A percentile compares a stretch with the other conserved stretches of the same genome.
These are phyloP conservation scores for Alectura lathami DNA, from an alignment of 2,113 vertebrate species.

Conservation along the genomic window DNA sequence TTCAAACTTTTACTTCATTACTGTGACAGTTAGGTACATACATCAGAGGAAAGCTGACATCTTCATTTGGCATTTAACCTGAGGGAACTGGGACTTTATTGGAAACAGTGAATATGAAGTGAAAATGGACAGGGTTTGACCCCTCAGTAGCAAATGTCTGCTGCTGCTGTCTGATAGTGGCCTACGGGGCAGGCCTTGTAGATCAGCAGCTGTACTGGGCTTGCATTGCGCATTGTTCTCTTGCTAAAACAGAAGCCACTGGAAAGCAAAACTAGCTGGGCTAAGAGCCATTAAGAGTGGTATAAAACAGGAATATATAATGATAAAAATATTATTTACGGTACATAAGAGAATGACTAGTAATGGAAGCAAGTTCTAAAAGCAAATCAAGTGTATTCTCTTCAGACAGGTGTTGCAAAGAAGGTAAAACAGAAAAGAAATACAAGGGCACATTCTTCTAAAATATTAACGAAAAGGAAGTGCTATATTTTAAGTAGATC, in stretches of 20 bases:
- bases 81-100: not conserved
- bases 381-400: not conserved
- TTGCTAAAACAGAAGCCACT: not conserved
- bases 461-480: not conserved
- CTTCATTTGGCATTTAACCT: not conserved
- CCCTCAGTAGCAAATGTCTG: not conserved
- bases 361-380: not conserved
- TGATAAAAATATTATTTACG: not conserved
- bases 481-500: not conserved
- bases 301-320: not conserved
- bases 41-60: not conserved
- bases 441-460: not conserved
- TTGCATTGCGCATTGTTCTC: not conserved
- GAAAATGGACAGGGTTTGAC: not conserved
- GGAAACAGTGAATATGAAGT: not conserved
- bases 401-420: not conserved
- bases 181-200: not conserved
- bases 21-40: not conserved
- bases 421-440: not conserved
- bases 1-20: not conserved
- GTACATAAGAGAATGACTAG: not conserved
- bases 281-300: not conserved
- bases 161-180: not conserved
- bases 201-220: not conserved
- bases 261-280: not conserved